phyloP scores from a whole-genome alignment of 2,888 invertebrate genomes.

The Meliscaeva auricollis region DNA sequence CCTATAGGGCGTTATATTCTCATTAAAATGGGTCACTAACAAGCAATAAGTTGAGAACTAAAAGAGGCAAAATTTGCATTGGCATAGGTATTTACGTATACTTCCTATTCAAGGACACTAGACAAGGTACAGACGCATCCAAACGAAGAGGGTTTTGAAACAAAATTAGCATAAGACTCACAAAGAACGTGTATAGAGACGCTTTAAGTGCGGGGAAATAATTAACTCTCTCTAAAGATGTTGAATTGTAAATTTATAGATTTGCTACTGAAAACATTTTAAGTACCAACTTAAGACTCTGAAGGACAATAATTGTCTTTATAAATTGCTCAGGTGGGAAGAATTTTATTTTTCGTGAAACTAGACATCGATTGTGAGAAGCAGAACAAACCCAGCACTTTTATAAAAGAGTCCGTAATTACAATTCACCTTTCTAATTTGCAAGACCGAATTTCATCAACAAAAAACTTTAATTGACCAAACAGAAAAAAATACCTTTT shows the following conservation, averaged over 20 bases:
- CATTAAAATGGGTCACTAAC: conserved; percentile 34
- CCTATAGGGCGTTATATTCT: conserved; percentile 9
- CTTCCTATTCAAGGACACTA: conserved; percentile 10
- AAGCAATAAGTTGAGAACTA: conserved; percentile 20
- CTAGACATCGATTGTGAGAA: not conserved
- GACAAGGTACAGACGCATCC: conserved; percentile 1
- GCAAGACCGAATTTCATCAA: no score
- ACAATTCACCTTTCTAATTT: not conserved
- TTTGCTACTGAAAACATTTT: not conserved
- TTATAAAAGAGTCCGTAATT: no score
- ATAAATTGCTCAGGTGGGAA: not conserved
- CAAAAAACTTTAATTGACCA: not conserved
- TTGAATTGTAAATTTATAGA: conserved; percentile 14
- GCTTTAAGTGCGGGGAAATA: conserved; percentile 4
- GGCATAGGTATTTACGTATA: not conserved
- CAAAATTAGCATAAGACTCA: conserved; percentile 7
- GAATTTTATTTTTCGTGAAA: not conserved
- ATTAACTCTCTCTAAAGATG: not conserved
- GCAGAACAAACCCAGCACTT: no score
- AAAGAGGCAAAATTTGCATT: conserved; percentile 23
- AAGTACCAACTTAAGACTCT: not conserved
- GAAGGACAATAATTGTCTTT: not conserved
- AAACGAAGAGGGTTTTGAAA: not conserved
- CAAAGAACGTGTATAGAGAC: conserved; percentile 4
- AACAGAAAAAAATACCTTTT: not conserved